A percentile compares a stretch with the other conserved stretches of the same genome.
phyloP scores from a whole-genome alignment of 1,140 invertebrate species.

The Aricia agestis region DNA sequence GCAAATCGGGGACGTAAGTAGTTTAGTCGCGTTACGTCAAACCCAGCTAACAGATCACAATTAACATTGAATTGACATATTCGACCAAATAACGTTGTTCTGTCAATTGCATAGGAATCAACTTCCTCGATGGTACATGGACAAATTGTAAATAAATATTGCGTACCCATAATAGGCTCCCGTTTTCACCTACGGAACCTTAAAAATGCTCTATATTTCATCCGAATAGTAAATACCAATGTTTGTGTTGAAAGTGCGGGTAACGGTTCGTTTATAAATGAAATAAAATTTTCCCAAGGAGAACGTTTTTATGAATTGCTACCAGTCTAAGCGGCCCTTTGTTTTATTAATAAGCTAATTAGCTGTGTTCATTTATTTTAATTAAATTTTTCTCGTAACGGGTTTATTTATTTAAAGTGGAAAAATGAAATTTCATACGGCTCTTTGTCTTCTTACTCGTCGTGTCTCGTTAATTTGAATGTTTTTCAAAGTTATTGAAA shows the following conservation, averaged over 20 bases:
- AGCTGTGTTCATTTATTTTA: slow-evolving; percentile 1
- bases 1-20: no score
- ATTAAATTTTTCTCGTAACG: slow-evolving; percentile 1
- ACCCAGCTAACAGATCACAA: no score
- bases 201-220: no score
- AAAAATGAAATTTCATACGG: neutral
- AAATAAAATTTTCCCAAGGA: neutral
- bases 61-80: no score
- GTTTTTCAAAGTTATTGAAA: neutral
- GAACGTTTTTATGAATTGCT: neutral
- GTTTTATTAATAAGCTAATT: slow-evolving; percentile 4
- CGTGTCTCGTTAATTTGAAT: neutral
- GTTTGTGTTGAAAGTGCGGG: neutral
- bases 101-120: no score
- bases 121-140: no score
- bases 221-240: no score
- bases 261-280: neutral
- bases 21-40: no score
- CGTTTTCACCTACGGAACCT: no score
- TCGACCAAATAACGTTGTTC: no score
- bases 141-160: no score
- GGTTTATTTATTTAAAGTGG: neutral
- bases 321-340: neutral
- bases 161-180: no score
- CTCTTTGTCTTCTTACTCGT: neutral